Base-by-base conservation (phyloP, 2,113 vertebrate species). In the Pyxicephalus adspersus region DNA sequence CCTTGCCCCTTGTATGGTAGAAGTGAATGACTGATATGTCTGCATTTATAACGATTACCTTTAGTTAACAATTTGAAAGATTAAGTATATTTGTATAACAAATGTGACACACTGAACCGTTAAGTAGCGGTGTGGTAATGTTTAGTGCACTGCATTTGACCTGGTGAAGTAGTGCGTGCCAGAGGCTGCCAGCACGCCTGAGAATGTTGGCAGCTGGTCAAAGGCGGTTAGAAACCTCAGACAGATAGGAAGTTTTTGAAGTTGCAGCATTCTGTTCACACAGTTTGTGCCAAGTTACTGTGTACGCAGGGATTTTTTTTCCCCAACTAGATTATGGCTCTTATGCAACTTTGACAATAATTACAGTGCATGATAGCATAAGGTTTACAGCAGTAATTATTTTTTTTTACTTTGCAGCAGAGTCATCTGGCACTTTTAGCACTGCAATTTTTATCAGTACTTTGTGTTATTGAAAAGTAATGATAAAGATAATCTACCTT, bases 151-250 rank as follows among this genome's bases (percentile, higher is more conserved):
- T 28, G 52, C 64, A 23, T 51, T 54, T 76, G 71, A 68, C 54
- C 71, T 76, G 34, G 52, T n/a, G 52, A 34, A 64, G 45, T 25
- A 54, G 60, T 57, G 29, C 54, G 29, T 65, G 60, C 60, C 70
- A 75, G 71, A 26, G 58, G 29, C 71, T 75, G 70, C 60, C 70
- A 74, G 61, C 22, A 9, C 22, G 80, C 61, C 80, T 20, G 52
- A 70, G 18, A 26, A 25, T 66, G 63, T 82, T 82, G 80, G 80
- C 80, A 81, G 71, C 45, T 29, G 58, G 26, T 82, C 80, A 81
- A 55, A 60, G 31, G 67, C 29, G 71, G 71, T 82, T 82, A 82
- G 50, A 75, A 82, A 82, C 80, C 70, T 75, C 80, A 65, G 71
- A 23, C 61, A 65, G 77, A 71, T 76, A 64, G 28, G 54, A 68